Conservation (phyloP, 2,113 vertebrate species). For the Hypomesus transpacificus region DNA sequence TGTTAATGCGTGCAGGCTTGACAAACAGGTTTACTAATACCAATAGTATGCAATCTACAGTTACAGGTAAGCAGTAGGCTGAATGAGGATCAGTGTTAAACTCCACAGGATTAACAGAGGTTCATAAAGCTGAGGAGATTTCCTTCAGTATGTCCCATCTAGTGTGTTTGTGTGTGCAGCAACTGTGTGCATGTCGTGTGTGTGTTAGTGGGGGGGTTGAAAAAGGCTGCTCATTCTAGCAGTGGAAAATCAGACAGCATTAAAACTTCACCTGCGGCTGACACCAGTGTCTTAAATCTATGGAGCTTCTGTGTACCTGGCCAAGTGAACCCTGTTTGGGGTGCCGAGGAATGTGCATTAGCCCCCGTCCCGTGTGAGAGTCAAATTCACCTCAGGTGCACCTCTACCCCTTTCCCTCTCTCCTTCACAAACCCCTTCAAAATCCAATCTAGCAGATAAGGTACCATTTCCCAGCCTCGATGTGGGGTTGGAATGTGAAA, state of each 20-base stretch:
- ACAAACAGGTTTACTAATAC: slow-evolving; percentile 64
- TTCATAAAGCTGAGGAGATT: slow-evolving; percentile 68
- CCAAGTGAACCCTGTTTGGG: slow-evolving; percentile 69
- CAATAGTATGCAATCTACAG: slow-evolving; percentile 67
- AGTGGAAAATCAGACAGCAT: slow-evolving; percentile 66
- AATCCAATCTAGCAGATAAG: slow-evolving; percentile 73
- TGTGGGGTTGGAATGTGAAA: slow-evolving; percentile 55
- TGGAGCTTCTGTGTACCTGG: slow-evolving; percentile 73
- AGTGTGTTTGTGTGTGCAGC: neutral
- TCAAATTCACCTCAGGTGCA: slow-evolving; percentile 71
- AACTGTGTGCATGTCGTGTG: slow-evolving; percentile 11
- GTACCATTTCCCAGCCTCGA: slow-evolving; percentile 60
- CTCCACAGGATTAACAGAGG: slow-evolving; percentile 64
- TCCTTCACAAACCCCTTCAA: slow-evolving; percentile 53
- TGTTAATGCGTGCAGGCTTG: slow-evolving; percentile 60
- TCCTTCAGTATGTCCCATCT: slow-evolving; percentile 41
- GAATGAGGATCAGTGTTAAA: slow-evolving; percentile 71
- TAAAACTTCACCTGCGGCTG: slow-evolving; percentile 71
- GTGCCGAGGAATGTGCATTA: slow-evolving; percentile 76
- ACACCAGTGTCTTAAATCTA: slow-evolving; percentile 68
- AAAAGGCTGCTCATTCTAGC: slow-evolving; percentile 65
- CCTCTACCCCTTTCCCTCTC: slow-evolving; percentile 56
- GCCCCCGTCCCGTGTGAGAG: slow-evolving; percentile 66
- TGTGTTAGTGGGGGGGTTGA: neutral
- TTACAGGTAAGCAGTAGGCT: slow-evolving; percentile 68